Evolutionary conservation across 2,113 vertebrate species (phyloP).

Genomic region (Oxyura jamaicensis): DNA sequence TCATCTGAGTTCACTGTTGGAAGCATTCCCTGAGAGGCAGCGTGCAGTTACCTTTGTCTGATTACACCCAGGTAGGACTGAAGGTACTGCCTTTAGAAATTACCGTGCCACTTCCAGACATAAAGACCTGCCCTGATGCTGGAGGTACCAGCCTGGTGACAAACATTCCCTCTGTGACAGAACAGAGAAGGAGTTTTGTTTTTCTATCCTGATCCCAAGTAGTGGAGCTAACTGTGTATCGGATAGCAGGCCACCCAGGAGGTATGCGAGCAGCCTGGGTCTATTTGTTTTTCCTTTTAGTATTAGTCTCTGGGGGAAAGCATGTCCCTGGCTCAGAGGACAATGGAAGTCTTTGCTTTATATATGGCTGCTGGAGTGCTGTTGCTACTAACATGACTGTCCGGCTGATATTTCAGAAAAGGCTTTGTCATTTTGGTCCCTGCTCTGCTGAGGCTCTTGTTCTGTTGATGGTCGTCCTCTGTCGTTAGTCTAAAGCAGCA

Average conservation of each 20-base stretch:
- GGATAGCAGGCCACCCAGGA: slow-evolving; percentile 5
- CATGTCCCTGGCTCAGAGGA: slow-evolving; percentile 4
- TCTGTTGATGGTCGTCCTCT: background rate
- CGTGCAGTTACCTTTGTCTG: background rate
- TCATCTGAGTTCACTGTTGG: background rate
- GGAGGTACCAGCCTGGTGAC: background rate
- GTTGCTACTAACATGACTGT: background rate
- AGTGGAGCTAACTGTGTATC: background rate
- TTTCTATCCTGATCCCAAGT: background rate
- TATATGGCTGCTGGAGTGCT: background rate
- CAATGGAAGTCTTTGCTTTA: slow-evolving; percentile 7
- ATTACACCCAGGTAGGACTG: background rate
- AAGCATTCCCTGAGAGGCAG: background rate
- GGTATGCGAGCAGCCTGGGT: background rate
- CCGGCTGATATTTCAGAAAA: background rate
- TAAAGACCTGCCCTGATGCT: background rate
- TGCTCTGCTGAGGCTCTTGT: background rate
- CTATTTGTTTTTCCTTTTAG: slow-evolving; percentile 48
- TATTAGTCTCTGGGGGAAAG: slow-evolving; percentile 45
- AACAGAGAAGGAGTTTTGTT: background rate
- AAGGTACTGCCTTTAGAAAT: background rate
- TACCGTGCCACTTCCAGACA: background rate
- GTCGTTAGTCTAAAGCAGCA: background rate
- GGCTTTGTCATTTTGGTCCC: background rate
- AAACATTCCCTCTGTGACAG: background rate